Base-by-base conservation (phyloP, 2,113 vertebrate genomes). In the Cinclus cinclus region DNA sequence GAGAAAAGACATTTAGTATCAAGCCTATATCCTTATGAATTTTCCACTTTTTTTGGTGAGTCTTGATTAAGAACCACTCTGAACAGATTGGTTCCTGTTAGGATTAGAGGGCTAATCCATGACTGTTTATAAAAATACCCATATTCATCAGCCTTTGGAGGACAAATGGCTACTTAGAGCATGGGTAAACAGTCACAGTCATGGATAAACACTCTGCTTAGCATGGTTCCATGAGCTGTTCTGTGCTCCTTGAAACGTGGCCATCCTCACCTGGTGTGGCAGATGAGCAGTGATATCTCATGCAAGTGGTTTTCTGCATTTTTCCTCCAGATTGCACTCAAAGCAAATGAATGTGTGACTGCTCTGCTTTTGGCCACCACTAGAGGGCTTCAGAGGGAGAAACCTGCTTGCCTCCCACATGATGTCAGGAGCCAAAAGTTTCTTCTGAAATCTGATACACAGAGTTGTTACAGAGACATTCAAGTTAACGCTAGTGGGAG, bases 361-460 rank as follows among this genome's bases (percentile, higher is more conserved):
- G 85, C 87, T 91, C 52, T 73, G 35, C 50, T 80, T 73, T 71
- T 86, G 71, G 44, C n/a, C 33, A 37, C 88, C 90, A 56, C 89
- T 91, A 95, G 91, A 89, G 84, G 93, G 91, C 94, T 94, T 93
- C 31, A 42, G 64, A 91, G 55, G 0, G 4, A 90, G 79, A 83
- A 77, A 42, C 33, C 20, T 59, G 15, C 68, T 91, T 87, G 41
- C 47, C 33, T 76, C 70, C 49, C 2, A 3, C 19, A 2, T 41
- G 23, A 20, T 67, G 22, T 27, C 23, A 37, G n/a, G 39, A 90
- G 15, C 30, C 63, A 60, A 33, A 85, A 67, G 44, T 53, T 87
- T 64, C 39, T 70, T 82, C 47, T 50, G 63, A 55, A 82, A 23
- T 14, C 14, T 41, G 21, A 22, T 47, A 7, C 12, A 2, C 15